Evolutionary conservation across 2,797 vertebrate species (phyloP).

Genomic region (Esox masquinongy): DNA sequence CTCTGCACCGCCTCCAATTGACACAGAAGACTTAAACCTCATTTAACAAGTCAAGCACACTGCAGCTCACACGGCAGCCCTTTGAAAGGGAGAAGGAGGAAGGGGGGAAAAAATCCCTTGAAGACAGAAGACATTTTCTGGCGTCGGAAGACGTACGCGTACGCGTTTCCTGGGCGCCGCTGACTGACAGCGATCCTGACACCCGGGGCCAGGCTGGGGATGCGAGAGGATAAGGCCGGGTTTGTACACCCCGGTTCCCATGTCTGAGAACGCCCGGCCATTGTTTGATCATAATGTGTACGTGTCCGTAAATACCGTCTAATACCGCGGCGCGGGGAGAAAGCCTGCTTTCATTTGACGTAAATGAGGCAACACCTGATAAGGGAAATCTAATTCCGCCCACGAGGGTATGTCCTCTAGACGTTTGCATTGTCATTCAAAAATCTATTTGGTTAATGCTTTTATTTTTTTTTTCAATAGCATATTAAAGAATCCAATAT

Average conservation of each 20-base stretch:
- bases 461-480: constrained; percentile 31
- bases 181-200: constrained; percentile 57
- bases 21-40: constrained; percentile 80
- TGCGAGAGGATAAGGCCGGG: constrained; percentile 56
- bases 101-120: constrained; percentile 50
- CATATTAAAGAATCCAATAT: constrained; percentile 34
- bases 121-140: constrained; percentile 62
- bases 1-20: constrained; percentile 79
- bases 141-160: constrained; percentile 39
- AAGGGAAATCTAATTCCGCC: constrained; percentile 47
- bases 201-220: constrained; percentile 52
- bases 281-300: constrained; percentile 45
- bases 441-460: constrained; percentile 33
- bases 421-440: constrained; percentile 43
- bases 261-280: constrained; percentile 46
- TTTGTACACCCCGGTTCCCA: constrained; percentile 52
- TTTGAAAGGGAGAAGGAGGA: constrained; percentile 37
- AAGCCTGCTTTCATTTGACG: constrained; percentile 49
- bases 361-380: constrained; percentile 54
- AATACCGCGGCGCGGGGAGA: constrained; percentile 23
- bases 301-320: constrained; percentile 31
- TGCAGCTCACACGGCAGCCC: constrained; percentile 59
- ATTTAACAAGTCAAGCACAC: constrained; percentile 78
- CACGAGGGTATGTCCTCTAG: constrained; percentile 23
- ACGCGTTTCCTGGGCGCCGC: constrained; percentile 22